These are phyloP conservation scores for Helicoverpa assulta DNA, from an alignment of 2,888 invertebrate species.

Conservation along the genomic window DNA sequence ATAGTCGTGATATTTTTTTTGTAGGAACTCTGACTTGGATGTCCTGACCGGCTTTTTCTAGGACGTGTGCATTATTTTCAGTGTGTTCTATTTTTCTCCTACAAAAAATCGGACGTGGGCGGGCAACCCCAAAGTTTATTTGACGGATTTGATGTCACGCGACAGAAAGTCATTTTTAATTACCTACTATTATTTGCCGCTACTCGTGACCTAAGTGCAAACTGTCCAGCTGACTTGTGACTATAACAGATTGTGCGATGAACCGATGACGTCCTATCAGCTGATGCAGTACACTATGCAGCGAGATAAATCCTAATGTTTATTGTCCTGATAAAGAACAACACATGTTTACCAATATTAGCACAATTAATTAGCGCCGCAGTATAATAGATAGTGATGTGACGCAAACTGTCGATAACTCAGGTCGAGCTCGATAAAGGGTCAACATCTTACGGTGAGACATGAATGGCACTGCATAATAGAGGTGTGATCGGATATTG, in stretches of 20 bases:
- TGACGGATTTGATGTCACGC: too few species aligned
- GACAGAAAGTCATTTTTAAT: too few species aligned
- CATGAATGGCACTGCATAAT: slow-evolving; percentile 37
- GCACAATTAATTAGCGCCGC: slow-evolving; percentile 52
- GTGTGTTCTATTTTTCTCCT: too few species aligned
- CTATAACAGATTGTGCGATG: slow-evolving; percentile 6
- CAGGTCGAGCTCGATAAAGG: slow-evolving; percentile 45
- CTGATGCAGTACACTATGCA: slow-evolving; percentile 29
- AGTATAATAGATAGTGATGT: slow-evolving; percentile 46
- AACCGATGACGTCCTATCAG: slow-evolving; percentile 40
- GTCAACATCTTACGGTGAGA: slow-evolving; percentile 48
- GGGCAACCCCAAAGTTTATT: too few species aligned
- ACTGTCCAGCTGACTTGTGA: neutral
- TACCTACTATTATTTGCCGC: neutral
- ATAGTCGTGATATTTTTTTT: too few species aligned
- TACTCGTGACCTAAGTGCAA: neutral
- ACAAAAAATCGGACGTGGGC: too few species aligned
- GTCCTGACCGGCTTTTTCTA: too few species aligned
- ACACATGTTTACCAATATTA: slow-evolving; percentile 55
- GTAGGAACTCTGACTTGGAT: too few species aligned
- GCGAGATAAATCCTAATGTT: slow-evolving; percentile 39
- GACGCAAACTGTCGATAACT: slow-evolving; percentile 57
- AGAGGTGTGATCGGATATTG: neutral
- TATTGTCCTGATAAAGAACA: slow-evolving; percentile 46
- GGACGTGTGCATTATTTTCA: too few species aligned